Evolutionary conservation across 1,140 invertebrate species (phyloP), one percentile per base, ranked within the genome.

Genomic region (Cotesia typhae): DNA sequence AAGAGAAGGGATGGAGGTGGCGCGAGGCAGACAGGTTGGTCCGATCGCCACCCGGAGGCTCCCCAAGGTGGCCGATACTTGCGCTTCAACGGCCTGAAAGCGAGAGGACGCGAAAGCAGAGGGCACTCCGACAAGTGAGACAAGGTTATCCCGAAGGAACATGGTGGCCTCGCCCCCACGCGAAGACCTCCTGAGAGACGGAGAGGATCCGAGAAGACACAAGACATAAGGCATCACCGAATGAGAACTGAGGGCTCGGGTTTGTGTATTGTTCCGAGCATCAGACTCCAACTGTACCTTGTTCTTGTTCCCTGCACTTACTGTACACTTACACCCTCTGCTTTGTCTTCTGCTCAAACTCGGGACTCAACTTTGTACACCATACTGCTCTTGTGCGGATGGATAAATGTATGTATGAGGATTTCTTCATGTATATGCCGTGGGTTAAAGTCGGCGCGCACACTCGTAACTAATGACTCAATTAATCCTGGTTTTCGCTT

Each of bases 91-190:
- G 64, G 69, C 72, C 67, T 59, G 57, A 41, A 51, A 71, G 60
- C 73, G 53, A 74, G 66, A 52, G 12, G 59, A 75, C 52, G 61
- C 20, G 57, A 72, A 78, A 63, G 77, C 68, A 52, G 64, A 28
- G n/a, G 63, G 14, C 70, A 64, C 66, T 3, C 28, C 1, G 70
- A 41, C 59, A 55, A 71, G 55, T 36, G 67, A n/a, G 68, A 68
- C 47, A 47, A 59, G 78, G 69, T 37, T 51, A 77, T 69, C 71
- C 72, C 66, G 72, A 73, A 83, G 79, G 76, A 85, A 86, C 85
- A 85, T 84, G 85, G 85, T 85, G 84, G 85, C 85, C 85, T 86
- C 83, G 85, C 85, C 85, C 75, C 83, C 84, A 86, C 85, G 85
- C 85, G 84, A 86, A 83, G 77, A 77, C 75, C 75, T 77, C 75